Conservation (phyloP, 2,797 vertebrate species). For the Tragelaphus oryx region DNA sequence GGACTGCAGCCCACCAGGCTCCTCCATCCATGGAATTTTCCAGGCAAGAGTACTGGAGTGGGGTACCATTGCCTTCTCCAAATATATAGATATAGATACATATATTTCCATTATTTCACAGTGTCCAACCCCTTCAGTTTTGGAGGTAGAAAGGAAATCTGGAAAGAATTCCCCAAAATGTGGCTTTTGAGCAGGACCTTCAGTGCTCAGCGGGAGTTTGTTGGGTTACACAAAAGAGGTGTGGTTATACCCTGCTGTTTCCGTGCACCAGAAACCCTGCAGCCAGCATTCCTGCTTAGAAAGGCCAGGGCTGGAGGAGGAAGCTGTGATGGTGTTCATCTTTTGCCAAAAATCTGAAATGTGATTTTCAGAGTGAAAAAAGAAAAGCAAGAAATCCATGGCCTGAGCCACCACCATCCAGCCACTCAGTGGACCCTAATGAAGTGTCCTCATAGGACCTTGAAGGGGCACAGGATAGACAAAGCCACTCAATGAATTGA, state of each 20-base stretch:
- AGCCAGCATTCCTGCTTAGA: neutral
- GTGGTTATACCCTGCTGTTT: accelerated
- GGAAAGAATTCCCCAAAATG: neutral
- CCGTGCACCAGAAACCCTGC: neutral
- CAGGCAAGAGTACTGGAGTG: too few species aligned
- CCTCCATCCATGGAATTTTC: too few species aligned
- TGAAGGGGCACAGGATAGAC: neutral
- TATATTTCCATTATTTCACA: neutral
- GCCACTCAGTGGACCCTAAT: too few species aligned
- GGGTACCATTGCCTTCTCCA: too few species aligned
- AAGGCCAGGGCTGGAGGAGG: neutral
- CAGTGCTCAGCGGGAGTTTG: neutral
- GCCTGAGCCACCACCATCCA: neutral
- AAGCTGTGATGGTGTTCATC: neutral
- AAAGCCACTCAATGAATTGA: neutral
- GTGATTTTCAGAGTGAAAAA: neutral
- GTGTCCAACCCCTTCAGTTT: neutral
- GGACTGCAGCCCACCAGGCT: too few species aligned
- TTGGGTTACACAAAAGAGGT: neutral
- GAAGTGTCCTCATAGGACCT: neutral
- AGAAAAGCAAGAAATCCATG: neutral
- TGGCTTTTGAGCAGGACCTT: neutral
- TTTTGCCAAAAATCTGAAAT: neutral
- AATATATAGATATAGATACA: neutral
- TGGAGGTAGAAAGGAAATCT: neutral